Percentiles rank a stretch among this genome's conserved stretches.
phyloP scores from a whole-genome alignment of 2,113 vertebrate genomes.

The Pantherophis guttatus region DNA sequence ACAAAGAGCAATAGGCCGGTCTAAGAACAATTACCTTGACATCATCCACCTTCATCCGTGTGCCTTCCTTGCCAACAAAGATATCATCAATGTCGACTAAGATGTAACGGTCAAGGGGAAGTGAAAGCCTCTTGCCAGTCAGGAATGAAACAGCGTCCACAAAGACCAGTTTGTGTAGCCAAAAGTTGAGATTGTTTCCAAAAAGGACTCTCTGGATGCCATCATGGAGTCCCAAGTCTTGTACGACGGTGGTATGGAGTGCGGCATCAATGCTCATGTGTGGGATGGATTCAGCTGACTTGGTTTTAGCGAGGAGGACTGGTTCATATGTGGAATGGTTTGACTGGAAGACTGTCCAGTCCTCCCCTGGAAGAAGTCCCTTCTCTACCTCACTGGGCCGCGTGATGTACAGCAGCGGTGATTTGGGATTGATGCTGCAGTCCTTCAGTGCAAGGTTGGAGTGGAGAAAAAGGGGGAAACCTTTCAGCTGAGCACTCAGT shows the following conservation, averaged over 20 bases:
- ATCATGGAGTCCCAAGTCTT: conserved; percentile 94
- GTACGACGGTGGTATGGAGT: conserved; percentile 90
- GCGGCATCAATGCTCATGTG: conserved; percentile 83
- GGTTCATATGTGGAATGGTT: conserved; percentile 97
- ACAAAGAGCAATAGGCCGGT: background rate
- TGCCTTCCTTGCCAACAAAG: conserved; percentile 97
- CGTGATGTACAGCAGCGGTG: conserved; percentile 90
- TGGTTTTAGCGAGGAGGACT: conserved; percentile 91
- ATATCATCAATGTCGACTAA: conserved; percentile 97
- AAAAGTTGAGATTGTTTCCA: conserved; percentile 95
- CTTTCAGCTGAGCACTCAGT: conserved; percentile 95
- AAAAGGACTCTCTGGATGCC: conserved; percentile 96
- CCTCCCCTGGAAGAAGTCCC: conserved; percentile 89
- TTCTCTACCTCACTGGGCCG: conserved; percentile 88
- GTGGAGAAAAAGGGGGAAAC: conserved; percentile 95
- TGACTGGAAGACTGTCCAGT: conserved; percentile 98
- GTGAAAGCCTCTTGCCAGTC: conserved; percentile 88
- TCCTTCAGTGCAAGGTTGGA: conserved; percentile 95
- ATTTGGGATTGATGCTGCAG: conserved; percentile 93
- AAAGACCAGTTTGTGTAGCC: conserved; percentile 95
- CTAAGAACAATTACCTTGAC: conserved; percentile 79
- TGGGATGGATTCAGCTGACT: conserved; percentile 84
- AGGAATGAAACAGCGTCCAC: conserved; percentile 94
- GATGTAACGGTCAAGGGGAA: conserved; percentile 90
- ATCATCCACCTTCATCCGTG: conserved; percentile 93